Base-by-base conservation (phyloP, 2,888 invertebrate genomes). In the Rhopalosiphum nymphaeae region DNA sequence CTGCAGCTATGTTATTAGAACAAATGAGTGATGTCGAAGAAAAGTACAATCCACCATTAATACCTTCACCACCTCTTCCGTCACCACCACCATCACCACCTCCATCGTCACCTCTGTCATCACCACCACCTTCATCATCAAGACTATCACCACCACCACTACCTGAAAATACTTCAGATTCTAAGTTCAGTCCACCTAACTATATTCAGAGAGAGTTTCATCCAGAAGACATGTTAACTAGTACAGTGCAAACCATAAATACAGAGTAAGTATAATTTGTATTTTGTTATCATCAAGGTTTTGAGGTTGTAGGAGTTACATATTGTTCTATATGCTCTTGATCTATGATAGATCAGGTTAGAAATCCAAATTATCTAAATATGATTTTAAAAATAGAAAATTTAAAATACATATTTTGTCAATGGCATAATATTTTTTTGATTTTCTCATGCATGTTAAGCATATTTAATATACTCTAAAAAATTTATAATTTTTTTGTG, bases 171-270 rank as follows among this genome's bases (percentile, higher is more conserved):
- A 53, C 61, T 61, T 36, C 42, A 84, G 94, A 91, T 44, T 90
- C 85, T 42, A 85, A 94, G 26, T 94, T 91, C 67, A 91, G 94
- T 44, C 91, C 91, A 44, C 61, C 94, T 61, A 42, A 49, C n/a
- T 94, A 94, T 67, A 67, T n/a, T 44, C 91, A 94, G 67, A 90
- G 87, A 87, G 94, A 91, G 16, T 94, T 91, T 86, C 91, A 94
- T 86, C 94, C 94, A 53, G 94, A 94, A 91, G 94, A 94, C n/a
- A 94, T 94, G 94, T 91, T 94, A 94, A 94, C 94, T 67, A 87
- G 90, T 91, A 94, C 94, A 42, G 67, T 91, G 42, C 90, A 94
- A 85, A 61, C 91, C 53, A 94, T 94, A 0, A 91, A 86, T 29
- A 91, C 91, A 25, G 94, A 94, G 94, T 94, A 91, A 93, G 78